A percentile compares a stretch with the other conserved stretches of the same genome.
These are phyloP conservation scores for Pseudochromis fuscus DNA, from an alignment of 2,797 vertebrate genomes.

Conservation along the genomic window DNA sequence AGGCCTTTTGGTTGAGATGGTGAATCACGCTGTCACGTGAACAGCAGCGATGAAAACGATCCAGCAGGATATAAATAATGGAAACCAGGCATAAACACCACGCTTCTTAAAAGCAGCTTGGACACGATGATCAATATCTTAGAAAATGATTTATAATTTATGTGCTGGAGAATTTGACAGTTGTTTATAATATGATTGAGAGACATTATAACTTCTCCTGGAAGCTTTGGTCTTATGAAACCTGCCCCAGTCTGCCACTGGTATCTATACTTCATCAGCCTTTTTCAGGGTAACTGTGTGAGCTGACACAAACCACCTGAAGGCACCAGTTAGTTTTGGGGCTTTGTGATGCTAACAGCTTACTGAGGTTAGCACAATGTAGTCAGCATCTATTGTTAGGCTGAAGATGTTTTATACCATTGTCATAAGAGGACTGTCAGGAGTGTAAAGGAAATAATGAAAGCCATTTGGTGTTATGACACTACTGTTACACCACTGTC, in stretches of 20 bases:
- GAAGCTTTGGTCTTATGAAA: constrained; percentile 3
- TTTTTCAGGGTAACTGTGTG: background rate
- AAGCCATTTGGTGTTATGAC: background rate
- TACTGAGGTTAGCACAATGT: background rate
- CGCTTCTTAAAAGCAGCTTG: constrained; percentile 27
- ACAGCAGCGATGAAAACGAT: constrained; percentile 12
- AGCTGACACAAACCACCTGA: background rate
- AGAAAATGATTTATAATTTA: background rate
- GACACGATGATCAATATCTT: constrained; percentile 13
- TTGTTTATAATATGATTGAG: background rate
- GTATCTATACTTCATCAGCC: background rate
- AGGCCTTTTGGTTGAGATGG: constrained; percentile 23
- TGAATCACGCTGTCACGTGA: constrained; percentile 23
- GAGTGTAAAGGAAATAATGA: background rate
- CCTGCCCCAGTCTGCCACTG: background rate
- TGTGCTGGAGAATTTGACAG: constrained; percentile 10
- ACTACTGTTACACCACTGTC: background rate
- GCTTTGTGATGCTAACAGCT: background rate
- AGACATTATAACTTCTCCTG: constrained; percentile 7
- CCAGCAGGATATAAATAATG: constrained; percentile 35
- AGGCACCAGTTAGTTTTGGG: background rate
- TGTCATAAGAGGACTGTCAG: background rate
- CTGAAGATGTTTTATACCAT: background rate
- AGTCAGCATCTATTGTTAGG: background rate
- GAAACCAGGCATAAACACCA: constrained; percentile 34